Conservation (phyloP, 2,888 invertebrate genomes). For the Anthophora plumipes region DNA sequence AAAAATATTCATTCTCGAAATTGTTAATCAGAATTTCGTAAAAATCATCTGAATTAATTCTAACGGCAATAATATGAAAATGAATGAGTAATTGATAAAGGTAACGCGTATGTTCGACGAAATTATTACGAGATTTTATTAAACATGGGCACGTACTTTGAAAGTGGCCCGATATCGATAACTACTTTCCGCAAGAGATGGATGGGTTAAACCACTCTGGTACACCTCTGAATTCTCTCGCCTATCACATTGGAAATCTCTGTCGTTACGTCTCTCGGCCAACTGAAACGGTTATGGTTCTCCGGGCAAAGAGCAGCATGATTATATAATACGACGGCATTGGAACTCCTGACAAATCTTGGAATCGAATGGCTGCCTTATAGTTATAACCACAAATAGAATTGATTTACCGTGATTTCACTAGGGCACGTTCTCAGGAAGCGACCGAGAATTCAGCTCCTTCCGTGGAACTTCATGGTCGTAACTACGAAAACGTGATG, state of each 20-base stretch:
- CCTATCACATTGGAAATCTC: slow-evolving; percentile 6
- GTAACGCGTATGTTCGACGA: too few relatives aligned
- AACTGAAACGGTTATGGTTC: slow-evolving; percentile 30
- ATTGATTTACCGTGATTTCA: slow-evolving; percentile 70
- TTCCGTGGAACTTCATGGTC: slow-evolving; percentile 61
- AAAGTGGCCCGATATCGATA: neutral
- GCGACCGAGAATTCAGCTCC: slow-evolving; percentile 65
- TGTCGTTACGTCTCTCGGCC: slow-evolving; percentile 7
- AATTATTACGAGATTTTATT: slow-evolving; percentile 15
- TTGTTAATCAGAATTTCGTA: too few relatives aligned
- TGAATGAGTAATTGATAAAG: too few relatives aligned
- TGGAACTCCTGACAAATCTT: slow-evolving; percentile 53
- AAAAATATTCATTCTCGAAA: too few relatives aligned
- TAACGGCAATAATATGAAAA: too few relatives aligned
- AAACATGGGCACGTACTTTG: slow-evolving; percentile 13
- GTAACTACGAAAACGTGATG: slow-evolving; percentile 68
- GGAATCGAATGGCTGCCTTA: slow-evolving; percentile 44
- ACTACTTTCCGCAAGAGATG: neutral
- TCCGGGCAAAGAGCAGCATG: slow-evolving; percentile 27
- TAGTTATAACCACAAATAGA: slow-evolving; percentile 49
- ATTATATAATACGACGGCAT: slow-evolving; percentile 52
- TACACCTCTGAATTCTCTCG: slow-evolving; percentile 1
- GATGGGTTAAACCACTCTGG: slow-evolving; percentile 13
- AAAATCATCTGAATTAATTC: too few relatives aligned
- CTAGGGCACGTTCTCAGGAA: slow-evolving; percentile 60